Evolutionary conservation across 1,140 invertebrate genomes (phyloP).

Genomic region (Papilio dardanus): DNA sequence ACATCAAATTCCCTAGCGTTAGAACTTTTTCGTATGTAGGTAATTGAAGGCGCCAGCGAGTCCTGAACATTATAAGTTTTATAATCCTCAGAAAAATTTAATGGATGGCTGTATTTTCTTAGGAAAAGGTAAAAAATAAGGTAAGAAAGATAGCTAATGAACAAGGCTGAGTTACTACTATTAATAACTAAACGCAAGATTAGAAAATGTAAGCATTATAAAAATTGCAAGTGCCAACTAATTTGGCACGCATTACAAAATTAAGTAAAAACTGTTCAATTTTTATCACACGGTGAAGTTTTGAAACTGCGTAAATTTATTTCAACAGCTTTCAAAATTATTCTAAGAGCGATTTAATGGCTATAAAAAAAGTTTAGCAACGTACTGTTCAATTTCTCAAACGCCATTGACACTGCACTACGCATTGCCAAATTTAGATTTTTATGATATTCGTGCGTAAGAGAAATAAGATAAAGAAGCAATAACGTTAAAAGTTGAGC

Average conservation of each 20-base stretch:
- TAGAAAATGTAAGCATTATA: neutral
- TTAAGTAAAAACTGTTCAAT: neutral
- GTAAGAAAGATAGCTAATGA: neutral
- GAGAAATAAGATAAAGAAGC: neutral
- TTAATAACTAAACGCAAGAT: neutral
- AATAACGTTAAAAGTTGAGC: neutral
- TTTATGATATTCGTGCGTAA: conserved; percentile 14
- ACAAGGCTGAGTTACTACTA: neutral
- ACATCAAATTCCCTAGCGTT: neutral
- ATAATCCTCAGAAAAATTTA: neutral
- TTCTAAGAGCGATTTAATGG: conserved; percentile 11
- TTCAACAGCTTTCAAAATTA: neutral
- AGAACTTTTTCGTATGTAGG: neutral
- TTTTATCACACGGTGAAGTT: conserved; percentile 2
- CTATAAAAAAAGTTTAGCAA: conserved; percentile 23
- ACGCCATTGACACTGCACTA: conserved; percentile 12
- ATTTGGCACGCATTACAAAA: conserved; percentile 4
- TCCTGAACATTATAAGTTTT: neutral
- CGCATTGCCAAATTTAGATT: conserved; percentile 21
- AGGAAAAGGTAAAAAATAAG: neutral
- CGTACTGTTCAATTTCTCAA: conserved; percentile 22
- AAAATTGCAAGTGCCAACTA: neutral
- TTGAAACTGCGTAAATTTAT: conserved; percentile 8
- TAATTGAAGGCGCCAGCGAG: neutral
- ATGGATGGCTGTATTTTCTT: neutral